Conservation (phyloP, 2,797 vertebrate species). For the Luscinia megarhynchos region DNA sequence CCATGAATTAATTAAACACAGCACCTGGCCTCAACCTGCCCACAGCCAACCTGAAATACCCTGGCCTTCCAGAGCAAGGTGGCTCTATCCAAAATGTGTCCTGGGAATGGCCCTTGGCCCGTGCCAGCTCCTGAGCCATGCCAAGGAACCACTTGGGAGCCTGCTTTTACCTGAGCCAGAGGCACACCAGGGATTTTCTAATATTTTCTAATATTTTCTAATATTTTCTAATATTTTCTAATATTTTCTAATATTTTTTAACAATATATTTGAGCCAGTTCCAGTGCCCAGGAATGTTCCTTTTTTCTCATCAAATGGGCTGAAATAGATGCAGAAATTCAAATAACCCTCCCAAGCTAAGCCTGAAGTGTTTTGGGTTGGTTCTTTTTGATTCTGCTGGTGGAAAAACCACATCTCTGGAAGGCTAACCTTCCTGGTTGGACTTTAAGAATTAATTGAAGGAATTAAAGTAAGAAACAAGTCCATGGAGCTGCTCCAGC, state of each 20-base stretch:
- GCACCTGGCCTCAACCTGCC: not conserved
- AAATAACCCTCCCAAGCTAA: not conserved
- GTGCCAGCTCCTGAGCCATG: not conserved
- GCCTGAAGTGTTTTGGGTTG: not conserved
- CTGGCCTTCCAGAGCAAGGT: not conserved
- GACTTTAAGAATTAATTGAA: not conserved
- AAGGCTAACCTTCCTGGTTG: not conserved
- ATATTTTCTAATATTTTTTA: not conserved
- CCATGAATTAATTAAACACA: too few species aligned
- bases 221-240: too few species aligned
- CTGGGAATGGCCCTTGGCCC: not conserved
- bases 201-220: not conserved
- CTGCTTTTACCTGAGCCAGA: not conserved
- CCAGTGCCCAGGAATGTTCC: not conserved
- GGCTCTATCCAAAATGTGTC: not conserved
- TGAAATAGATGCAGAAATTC: not conserved
- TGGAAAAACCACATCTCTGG: not conserved
- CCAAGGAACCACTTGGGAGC: not conserved
- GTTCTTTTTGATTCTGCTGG: not conserved
- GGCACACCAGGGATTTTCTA: not conserved
- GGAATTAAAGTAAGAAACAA: not conserved
- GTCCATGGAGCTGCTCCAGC: not conserved
- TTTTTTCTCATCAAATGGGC: not conserved
- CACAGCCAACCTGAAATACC: not conserved
- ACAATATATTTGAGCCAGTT: not conserved